These are phyloP conservation scores for Rhincodon typus DNA, from an alignment of 2,797 vertebrate species.

Conservation along the genomic window DNA sequence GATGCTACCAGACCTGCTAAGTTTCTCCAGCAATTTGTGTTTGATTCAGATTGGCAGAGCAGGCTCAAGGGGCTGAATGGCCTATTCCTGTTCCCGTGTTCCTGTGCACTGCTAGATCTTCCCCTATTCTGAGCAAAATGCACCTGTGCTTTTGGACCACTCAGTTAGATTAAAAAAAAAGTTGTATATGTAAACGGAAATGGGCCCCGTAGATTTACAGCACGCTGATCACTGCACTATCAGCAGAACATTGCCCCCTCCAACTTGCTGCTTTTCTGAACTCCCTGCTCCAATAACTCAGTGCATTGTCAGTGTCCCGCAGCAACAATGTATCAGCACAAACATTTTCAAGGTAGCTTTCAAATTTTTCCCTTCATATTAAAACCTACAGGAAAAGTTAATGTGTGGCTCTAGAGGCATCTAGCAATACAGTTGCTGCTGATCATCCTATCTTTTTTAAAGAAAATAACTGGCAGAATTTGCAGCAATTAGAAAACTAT, in stretches of 20 bases:
- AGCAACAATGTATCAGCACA: background rate
- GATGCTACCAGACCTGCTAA: too few relatives aligned
- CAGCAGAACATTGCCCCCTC: background rate
- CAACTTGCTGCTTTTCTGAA: background rate
- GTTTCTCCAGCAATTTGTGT: too few relatives aligned
- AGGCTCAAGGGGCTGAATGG: too few relatives aligned
- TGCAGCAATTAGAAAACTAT: background rate
- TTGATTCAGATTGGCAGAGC: too few relatives aligned
- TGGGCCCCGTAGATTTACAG: background rate
- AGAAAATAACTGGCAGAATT: background rate
- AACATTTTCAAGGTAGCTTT: background rate
- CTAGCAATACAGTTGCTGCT: background rate
- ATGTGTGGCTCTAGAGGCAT: background rate
- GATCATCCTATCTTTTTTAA: background rate
- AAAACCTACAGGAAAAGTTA: background rate
- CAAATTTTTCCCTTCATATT: background rate
- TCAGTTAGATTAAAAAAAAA: background rate
- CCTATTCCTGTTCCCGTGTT: background rate
- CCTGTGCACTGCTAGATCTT: background rate
- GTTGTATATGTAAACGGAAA: background rate
- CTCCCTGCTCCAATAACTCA: too few relatives aligned
- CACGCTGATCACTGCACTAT: background rate
- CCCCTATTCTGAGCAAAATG: background rate
- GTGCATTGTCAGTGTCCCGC: background rate
- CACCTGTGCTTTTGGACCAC: background rate